Evolutionary conservation across 2,797 vertebrate species (phyloP), one percentile per base, ranked within the genome.

Genomic region (Falco berigora): DNA sequence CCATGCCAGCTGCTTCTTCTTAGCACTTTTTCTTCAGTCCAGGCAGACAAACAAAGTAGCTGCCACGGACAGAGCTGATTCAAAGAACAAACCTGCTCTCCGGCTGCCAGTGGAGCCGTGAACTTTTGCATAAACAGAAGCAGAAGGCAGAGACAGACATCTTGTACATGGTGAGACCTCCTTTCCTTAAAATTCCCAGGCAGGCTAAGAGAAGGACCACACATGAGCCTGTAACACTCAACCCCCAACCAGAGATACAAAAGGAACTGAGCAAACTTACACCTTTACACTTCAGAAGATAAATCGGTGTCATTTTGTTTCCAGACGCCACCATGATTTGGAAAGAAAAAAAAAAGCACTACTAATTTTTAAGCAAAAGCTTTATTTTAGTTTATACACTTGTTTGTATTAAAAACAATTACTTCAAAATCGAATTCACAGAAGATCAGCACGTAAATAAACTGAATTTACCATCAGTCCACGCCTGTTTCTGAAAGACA

Each of bases 341-440:
- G 6, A 3, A 16, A 14, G 14, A 14, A 72, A 47, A 50, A 30
- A 40, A 44, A 32, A 32, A 1, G 6, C 36, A 83, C 61, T n/a
- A n/a, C 56, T 59, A 40, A 15, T 18, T 72, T 84, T 76, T 93
- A 94, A 86, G 90, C 69, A 95, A 96, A 93, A 94, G 62, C 86
- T 96, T 97, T 97, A 95, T 97, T 97, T 96, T 86, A 75, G 67
- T 73, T 92, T 40, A 86, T 25, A 88, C 62, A 67, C n/a, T 90
- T 71, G 61, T 94, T 78, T 78, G 58, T 86, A 93, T 94, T 94
- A 91, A 94, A 95, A 96, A 61, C 88, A 95, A 76, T 93, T 75
- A 86, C 66, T 92, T 86, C 59, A 92, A 94, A 94, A 88, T 66
- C 47, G 83, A 92, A 81, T 86, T 90, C 83, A 96, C 93, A 90